Conservation (phyloP, 2,797 vertebrate genomes). For the Poecilia gillii region DNA sequence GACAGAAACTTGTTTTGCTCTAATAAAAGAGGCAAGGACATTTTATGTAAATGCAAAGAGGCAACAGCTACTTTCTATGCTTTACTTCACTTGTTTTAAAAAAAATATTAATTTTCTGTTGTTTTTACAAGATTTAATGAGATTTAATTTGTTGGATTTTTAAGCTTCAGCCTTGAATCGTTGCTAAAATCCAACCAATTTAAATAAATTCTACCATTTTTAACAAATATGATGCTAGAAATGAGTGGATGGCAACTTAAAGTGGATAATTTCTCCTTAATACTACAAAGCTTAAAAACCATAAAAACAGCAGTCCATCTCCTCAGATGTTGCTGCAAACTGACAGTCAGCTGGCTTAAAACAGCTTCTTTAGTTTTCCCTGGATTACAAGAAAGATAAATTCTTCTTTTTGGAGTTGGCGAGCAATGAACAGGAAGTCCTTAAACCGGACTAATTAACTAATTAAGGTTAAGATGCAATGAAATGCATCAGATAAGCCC, state of each 20-base stretch:
- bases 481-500: background rate
- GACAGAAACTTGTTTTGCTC: background rate
- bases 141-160: background rate
- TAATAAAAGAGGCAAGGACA: slow-evolving; percentile 15
- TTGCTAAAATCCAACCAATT: background rate
- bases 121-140: background rate
- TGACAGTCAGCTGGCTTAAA: background rate
- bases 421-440: background rate
- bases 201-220: too few species aligned
- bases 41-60: slow-evolving; percentile 16
- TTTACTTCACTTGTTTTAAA: slow-evolving; percentile 22
- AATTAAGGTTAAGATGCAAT: background rate
- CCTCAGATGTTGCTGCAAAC: background rate
- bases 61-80: background rate
- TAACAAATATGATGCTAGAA: background rate
- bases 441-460: background rate
- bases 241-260: background rate
- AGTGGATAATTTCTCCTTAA: background rate
- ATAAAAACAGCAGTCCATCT: background rate
- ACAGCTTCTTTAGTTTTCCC: background rate
- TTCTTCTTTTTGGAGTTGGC: background rate
- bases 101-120: background rate
- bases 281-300: background rate
- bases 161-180: background rate
- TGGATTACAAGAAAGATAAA: background rate